Base-by-base conservation (phyloP, 1,140 invertebrate genomes). In the Drosophila nigrodunni region DNA sequence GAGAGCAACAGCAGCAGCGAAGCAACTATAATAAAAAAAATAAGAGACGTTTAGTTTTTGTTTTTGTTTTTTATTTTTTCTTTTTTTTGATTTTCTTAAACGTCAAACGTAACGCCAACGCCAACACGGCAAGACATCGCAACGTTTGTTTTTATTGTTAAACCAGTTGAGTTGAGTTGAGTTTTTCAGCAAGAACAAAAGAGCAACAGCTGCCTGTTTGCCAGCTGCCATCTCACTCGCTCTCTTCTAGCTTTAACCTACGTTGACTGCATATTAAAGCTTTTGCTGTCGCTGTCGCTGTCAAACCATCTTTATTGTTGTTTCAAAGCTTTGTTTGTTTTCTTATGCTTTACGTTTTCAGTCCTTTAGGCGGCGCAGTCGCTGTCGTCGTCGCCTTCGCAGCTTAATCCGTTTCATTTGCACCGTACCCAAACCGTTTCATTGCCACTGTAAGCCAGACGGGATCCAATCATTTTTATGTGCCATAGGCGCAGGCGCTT, bases 91-190 rank as follows among this genome's bases (percentile, higher is more conserved):
- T 55, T 65, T 59, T 78, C 69, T 76, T 86, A 75, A 85, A 85
- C 82, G 75, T 81, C 83, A 77, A 85, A 68, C 72, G 80, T 78
- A 87, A 83, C 81, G 82, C 82, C 82, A 87, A 87, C 83, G 83
- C 82, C 46, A 77, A 73, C 67, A 73, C 67, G 25, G 47, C 41
- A 55, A 65, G 62, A 44, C 62, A 65, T 55, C 47, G 52, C 59
- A 62, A 70, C 79, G 83, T 87, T 80, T 87, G 77, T 68, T 88
- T 87, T 87, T 83, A 82, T 79, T 88, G 83, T 88, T 88, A 88
- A 87, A 87, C 80, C 80, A 82, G 80, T 82, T 82, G 68, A 82
- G 75, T 77, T 80, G 77, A 47, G 58, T 44, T 65, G 49, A 64
- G 61, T 47, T 52, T 47, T 66, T 70, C 67, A 64, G n/a, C 50